Evolutionary conservation across 2,113 vertebrate species (phyloP), one percentile per base, ranked within the genome.

Genomic region (Pavo muticus): DNA sequence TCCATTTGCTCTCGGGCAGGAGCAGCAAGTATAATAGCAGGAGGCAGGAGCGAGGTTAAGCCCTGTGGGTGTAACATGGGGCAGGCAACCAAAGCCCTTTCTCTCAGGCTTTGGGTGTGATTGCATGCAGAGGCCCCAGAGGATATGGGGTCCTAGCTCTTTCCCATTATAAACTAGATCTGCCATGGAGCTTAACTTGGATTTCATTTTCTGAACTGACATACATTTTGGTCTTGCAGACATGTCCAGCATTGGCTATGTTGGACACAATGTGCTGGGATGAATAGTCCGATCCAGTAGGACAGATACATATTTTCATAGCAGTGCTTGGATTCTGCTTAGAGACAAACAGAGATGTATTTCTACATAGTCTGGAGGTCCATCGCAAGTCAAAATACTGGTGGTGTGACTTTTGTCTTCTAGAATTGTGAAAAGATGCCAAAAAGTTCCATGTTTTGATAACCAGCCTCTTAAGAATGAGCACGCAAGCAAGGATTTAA

Each of bases 141-240:
- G 27, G 42, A 48, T 83, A 54, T 81, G 18, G 42, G 0, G 27
- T 37, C 27, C 0, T 23, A 8, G 7, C 5, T 6, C 6, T 59
- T 78, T 23, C 15, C 20, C 0, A 0, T 40, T 82, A 54, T 2
- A 8, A 85, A 23, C 14, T 37, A 16, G 30, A 59, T 56, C 6
- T 18, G 11, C 14, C 4, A 35, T 14, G 23, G 13, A 73, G 27
- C 23, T 72, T 52, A 48, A 54, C n/a, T 40, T n/a, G 44, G 14
- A n/a, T 81, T 86, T 70, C 4, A 10, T 44, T 86, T 92, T 86
- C 85, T 59, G 18, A 80, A 20, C n/a, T 73, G 14, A 19, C 11
- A 10, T 9, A 52, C 54, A 56, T 44, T 54, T 14, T 32, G 57
- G 44, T 85, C 44, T 52, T 76, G 59, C 40, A 72, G 54, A 72